Percentiles rank a stretch among this genome's conserved stretches.
phyloP scores from a whole-genome alignment of 2,113 vertebrate genomes.

The Gavia stellata region DNA sequence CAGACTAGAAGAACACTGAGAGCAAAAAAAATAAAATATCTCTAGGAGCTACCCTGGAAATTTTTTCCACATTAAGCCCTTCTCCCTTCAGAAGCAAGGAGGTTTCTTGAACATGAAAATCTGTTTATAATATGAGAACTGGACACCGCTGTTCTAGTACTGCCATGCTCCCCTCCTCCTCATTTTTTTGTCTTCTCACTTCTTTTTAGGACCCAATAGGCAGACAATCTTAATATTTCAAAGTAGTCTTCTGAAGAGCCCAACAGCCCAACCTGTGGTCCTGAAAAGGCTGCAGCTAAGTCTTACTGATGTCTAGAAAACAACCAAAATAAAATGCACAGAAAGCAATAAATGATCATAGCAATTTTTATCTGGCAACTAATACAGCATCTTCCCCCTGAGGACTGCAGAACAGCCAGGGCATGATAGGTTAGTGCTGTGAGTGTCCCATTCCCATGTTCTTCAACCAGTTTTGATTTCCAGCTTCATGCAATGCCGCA shows the following conservation, averaged over 20 bases:
- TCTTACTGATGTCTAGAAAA: neutral
- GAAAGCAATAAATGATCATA: neutral
- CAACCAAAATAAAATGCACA: neutral
- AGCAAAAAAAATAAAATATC: neutral
- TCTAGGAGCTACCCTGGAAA: neutral
- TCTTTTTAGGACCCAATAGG: neutral
- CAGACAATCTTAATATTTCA: neutral
- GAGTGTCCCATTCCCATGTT: rapidly evolving
- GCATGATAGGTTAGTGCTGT: neutral
- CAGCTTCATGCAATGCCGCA: neutral
- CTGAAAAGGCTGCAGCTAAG: neutral
- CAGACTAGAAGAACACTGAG: neutral
- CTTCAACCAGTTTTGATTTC: neutral
- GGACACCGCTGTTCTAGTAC: neutral
- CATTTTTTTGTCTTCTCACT: neutral
- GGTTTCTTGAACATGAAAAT: neutral
- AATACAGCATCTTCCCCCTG: neutral
- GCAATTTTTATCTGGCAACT: neutral
- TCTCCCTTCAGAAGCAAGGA: neutral
- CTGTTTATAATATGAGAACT: neutral
- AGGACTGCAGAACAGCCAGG: neutral
- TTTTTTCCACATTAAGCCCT: neutral
- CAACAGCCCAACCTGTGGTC: neutral
- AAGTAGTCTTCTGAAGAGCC: neutral
- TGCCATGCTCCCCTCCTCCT: neutral